Percentiles rank a stretch among this genome's conserved stretches.
Evolutionary conservation across 2,113 vertebrate genomes (phyloP).

Genomic region (Penelope pileata): DNA sequence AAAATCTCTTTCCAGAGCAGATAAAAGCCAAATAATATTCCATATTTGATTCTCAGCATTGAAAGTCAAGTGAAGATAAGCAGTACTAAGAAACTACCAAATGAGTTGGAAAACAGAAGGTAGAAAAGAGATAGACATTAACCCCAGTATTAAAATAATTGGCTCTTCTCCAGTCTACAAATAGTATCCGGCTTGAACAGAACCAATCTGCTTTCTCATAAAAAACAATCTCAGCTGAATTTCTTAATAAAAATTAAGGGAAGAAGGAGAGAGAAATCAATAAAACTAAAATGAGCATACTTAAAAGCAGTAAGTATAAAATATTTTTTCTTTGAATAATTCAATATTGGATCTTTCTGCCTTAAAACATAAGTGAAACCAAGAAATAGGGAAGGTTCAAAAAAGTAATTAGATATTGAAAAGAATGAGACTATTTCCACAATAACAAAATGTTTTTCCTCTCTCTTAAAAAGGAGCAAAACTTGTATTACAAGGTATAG

Average conservation of each 20-base stretch:
- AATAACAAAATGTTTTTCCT: background rate
- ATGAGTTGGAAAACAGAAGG: background rate
- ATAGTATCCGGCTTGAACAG: background rate
- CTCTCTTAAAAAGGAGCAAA: background rate
- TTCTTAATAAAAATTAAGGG: background rate
- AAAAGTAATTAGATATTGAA: background rate
- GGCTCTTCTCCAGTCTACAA: background rate
- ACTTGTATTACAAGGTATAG: constrained; percentile 11
- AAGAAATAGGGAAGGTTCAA: background rate
- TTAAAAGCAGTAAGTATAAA: background rate
- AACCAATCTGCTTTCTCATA: constrained; percentile 7
- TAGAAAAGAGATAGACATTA: background rate
- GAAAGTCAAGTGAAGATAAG: constrained; percentile 11
- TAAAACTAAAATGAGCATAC: background rate
- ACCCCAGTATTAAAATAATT: background rate
- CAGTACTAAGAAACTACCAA: background rate
- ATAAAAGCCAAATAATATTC: constrained; percentile 40
- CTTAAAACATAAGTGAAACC: background rate
- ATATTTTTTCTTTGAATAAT: background rate
- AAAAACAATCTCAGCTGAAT: constrained; percentile 9
- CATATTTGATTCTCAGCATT: background rate
- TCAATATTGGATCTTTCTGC: background rate
- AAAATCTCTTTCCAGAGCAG: background rate
- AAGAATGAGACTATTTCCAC: background rate
- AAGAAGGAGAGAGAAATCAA: background rate